phyloP scores from a whole-genome alignment of 2,797 vertebrate species.

The Pangasius krempfi region DNA sequence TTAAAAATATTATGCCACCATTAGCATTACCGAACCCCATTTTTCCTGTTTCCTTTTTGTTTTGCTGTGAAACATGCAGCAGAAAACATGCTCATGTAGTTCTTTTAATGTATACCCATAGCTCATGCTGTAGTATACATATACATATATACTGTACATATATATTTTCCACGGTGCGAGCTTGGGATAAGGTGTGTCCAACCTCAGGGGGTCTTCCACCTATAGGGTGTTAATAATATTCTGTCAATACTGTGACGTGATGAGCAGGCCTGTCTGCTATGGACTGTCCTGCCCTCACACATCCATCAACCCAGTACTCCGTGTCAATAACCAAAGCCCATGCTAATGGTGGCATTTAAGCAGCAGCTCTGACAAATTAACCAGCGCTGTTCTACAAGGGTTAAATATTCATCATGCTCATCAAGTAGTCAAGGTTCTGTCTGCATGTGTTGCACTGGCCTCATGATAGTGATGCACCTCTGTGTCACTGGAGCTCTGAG shows the following conservation, averaged over 20 bases:
- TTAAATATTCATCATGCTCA: constrained; percentile 66
- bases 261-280: constrained; percentile 78
- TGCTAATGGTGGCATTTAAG: constrained; percentile 88
- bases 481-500: constrained; percentile 26
- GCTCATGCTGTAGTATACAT: not conserved
- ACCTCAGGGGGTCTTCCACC: constrained; percentile 29
- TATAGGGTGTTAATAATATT: constrained; percentile 82
- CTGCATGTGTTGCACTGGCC: constrained; percentile 10
- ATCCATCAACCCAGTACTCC: constrained; percentile 84
- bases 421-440: constrained; percentile 38
- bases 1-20: too few species aligned
- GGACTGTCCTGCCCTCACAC: constrained; percentile 79
- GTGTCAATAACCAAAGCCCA: constrained; percentile 87
- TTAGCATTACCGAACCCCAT: too few species aligned
- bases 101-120: constrained; percentile 1
- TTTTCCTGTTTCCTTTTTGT: not conserved
- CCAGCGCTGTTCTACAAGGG: constrained; percentile 50
- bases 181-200: constrained; percentile 70
- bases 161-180: not conserved
- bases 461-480: not conserved
- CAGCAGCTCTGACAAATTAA: constrained; percentile 69
- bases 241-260: constrained; percentile 86
- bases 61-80: not conserved
- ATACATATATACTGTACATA: not conserved
- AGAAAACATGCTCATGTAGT: not conserved